Evolutionary conservation across 1,140 invertebrate genomes (phyloP).

Genomic region (Tetranychus cinnabarinus): DNA sequence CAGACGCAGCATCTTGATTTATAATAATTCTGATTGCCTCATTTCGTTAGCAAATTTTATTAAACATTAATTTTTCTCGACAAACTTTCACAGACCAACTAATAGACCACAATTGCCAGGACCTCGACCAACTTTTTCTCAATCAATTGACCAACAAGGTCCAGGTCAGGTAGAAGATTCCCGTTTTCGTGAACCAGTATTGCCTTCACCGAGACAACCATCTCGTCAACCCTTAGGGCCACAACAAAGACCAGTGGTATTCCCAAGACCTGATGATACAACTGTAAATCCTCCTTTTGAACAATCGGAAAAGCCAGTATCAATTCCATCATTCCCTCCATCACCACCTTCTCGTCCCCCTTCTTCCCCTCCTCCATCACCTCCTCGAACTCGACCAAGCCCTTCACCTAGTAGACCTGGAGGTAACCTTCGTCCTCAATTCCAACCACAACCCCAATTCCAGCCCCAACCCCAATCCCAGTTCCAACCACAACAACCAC

Average conservation of each 20-base stretch:
- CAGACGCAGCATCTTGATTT: no score
- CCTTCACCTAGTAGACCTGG: background rate
- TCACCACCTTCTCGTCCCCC: background rate
- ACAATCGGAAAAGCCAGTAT: background rate
- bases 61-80: no score
- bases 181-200: background rate
- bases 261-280: no score
- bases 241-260: background rate
- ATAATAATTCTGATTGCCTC: no score
- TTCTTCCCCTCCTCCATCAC: background rate
- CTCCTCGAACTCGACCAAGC: background rate
- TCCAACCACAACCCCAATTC: background rate
- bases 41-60: background rate
- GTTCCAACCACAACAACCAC: background rate
- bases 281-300: no score
- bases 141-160: background rate
- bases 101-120: conserved; percentile 1
- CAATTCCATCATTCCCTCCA: background rate
- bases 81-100: background rate
- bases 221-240: background rate
- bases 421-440: background rate
- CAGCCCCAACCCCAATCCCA: background rate
- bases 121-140: conserved; percentile 5
- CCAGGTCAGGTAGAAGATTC: no score
- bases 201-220: background rate